Base-by-base conservation (phyloP, 2,797 vertebrate genomes). In the Intellagama lesueurii region DNA sequence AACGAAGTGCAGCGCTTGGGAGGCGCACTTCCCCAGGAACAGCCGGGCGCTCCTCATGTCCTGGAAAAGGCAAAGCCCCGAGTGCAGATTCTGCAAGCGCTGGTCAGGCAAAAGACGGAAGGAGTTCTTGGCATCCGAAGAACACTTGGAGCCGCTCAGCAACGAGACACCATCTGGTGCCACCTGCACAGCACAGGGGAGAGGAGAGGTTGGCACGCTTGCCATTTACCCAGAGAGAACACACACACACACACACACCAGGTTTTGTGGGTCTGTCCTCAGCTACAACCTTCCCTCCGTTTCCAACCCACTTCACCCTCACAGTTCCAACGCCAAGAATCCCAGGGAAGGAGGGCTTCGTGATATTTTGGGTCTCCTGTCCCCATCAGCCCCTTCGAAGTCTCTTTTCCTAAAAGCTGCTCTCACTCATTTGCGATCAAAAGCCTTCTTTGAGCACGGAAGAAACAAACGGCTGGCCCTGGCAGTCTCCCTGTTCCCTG, bases 51-150 rank as follows among this genome's bases (percentile, higher is more conserved):
- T 26, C 1, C 26, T 5, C 11, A 52, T 17, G 3, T 76, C 80
- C 9, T 90, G 90, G 14, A 83, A 87, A 60, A 91, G 1, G 28
- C 91, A 92, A 40, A 86, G n/a, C 1, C 91, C 90, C 1, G 87
- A 85, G 79, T n/a, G 64, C 70, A 92, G 12, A 35, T 80, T 88
- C 86, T 92, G 91, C 64, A 92, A 56, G 4, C 90, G 85, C 76
- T 87, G 86, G 52, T 92, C 91, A 0, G 82, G 90, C 64, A 91
- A 69, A 73, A 92, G 85, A 64, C 91, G 91, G n/a, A 92, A 91
- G 32, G 83, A 56, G 56, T 64, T 89, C 78, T 16, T 8, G 8
- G 30, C 5, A 0, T 81, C 64, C 0, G 68, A 24, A 2, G 78
- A 85, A 72, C 90, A 91, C 56, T 88, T n/a, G 11, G 35, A 16